phyloP scores from a whole-genome alignment of 2,113 vertebrate species.

The Melanotaenia duboulayi region DNA sequence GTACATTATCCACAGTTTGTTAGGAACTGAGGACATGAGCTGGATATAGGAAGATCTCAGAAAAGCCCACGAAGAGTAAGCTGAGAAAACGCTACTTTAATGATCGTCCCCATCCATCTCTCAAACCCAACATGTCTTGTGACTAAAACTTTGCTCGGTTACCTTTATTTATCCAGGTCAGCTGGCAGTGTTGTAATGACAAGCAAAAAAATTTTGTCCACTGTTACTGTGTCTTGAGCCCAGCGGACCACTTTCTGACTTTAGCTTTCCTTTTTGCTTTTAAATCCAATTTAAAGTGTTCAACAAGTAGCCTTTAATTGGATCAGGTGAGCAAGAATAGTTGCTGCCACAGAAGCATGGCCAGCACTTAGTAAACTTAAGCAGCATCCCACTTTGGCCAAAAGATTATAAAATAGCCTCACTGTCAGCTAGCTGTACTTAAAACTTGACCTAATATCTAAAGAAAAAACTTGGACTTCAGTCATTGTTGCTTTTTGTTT shows the following conservation, averaged over 20 bases:
- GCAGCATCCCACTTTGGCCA: not conserved
- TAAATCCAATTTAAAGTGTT: slow-evolving; percentile 58
- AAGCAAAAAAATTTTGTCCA: not conserved
- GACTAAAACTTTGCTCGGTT: not conserved
- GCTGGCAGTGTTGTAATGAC: not conserved
- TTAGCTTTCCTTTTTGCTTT: slow-evolving; percentile 22
- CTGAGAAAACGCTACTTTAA: slow-evolving; percentile 52
- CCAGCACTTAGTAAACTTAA: not conserved
- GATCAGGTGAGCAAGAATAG: slow-evolving; percentile 59
- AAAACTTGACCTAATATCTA: not conserved
- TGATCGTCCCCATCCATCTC: slow-evolving; percentile 1
- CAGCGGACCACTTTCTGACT: slow-evolving; percentile 2
- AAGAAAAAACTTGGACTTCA: not conserved
- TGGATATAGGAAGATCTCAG: slow-evolving; percentile 30
- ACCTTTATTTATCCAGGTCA: not conserved
- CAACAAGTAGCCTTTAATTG: slow-evolving; percentile 46
- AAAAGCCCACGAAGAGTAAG: slow-evolving; percentile 16
- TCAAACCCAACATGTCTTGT: not conserved
- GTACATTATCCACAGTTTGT: slow-evolving; percentile 51
- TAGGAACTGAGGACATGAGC: slow-evolving; percentile 42
- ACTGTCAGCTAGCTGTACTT: too few species aligned
- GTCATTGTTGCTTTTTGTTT: not conserved
- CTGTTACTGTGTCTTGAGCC: not conserved
- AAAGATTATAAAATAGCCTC: not conserved
- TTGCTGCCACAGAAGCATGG: slow-evolving; percentile 4